Evolutionary conservation across 2,113 vertebrate species (phyloP).

Genomic region (Lynx canadensis): DNA sequence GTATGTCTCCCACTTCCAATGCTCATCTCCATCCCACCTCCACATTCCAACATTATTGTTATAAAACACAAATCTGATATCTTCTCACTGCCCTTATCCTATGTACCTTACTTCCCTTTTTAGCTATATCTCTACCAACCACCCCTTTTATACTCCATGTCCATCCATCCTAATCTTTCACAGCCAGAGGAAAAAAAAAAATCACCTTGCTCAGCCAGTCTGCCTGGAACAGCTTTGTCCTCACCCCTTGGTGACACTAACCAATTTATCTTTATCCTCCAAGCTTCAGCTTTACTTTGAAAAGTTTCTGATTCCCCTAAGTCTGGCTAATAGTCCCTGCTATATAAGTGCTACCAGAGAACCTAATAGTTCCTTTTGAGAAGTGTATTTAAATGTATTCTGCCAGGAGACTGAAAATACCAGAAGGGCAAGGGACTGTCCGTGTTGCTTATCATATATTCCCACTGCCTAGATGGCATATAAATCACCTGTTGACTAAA

Average conservation of each 20-base stretch:
- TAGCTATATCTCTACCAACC: neutral
- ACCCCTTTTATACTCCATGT: neutral
- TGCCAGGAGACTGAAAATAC: neutral
- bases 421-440: neutral
- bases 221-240: neutral
- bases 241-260: neutral
- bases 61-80: neutral
- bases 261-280: neutral
- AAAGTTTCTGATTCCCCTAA: slow-evolving; percentile 31
- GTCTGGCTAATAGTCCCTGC: neutral
- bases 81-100: neutral
- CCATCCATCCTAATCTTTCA: neutral
- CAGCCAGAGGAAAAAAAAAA: neutral
- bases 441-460: neutral
- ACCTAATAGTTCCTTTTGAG: neutral
- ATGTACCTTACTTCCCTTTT: neutral
- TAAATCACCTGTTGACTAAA: neutral
- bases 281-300: neutral
- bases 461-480: neutral
- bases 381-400: slow-evolving; percentile 11
- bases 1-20: neutral
- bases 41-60: neutral
- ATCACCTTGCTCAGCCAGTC: neutral
- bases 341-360: neutral
- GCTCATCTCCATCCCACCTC: neutral